Evolutionary conservation across 37 sponge, comb jelly and placozoan genomes (phyloP), one percentile per base, ranked within the genome.

Genomic region (Sycon ciliatum): DNA sequence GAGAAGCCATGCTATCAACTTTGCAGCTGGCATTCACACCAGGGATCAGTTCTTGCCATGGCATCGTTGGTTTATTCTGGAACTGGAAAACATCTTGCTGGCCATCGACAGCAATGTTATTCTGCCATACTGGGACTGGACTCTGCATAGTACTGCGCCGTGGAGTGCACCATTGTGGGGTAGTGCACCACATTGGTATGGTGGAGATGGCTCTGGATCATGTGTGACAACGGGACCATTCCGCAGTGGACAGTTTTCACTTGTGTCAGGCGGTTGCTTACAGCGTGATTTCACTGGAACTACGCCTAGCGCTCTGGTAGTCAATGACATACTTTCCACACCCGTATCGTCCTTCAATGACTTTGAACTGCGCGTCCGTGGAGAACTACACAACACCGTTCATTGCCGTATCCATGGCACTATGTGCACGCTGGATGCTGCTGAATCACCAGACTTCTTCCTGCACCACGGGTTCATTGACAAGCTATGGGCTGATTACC

Each of bases 61-160:
- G 81, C 75, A 75, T 30, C 81, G 81, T 24, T 68, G 69, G 75
- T 80, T 34, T 61, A 68, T 80, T 3, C 75, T 80, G 26, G 68
- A 74, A 5, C 40, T 75, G 32, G 81, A 80, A 57, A 80, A 80
- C 57, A 31, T 80, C 1, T 42, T 80, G 32, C 35, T 75, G 9
- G 27, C 55, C 39, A 36, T 80, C 33, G 76, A 80, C 69, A 74
- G 81, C 46, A 31, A 36, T 1, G 69, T 80, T 20, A 80, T 76
- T 16, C 75, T 71, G 20, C 81, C 81, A 28, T 80, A 75, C 57
- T 80, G 81, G 81, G 81, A 80, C 61, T 80, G 81, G 81, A 80
- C 76, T 67, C 40, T 73, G 52, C 65, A 80, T 36, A 32, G 69
- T 18, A 56, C 49, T 53, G 37, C 46, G 2, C 73, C 74, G 75